These are phyloP conservation scores for Enteromius afrohamiltoni DNA, from an alignment of 2,797 vertebrate species.

Conservation along the genomic window DNA sequence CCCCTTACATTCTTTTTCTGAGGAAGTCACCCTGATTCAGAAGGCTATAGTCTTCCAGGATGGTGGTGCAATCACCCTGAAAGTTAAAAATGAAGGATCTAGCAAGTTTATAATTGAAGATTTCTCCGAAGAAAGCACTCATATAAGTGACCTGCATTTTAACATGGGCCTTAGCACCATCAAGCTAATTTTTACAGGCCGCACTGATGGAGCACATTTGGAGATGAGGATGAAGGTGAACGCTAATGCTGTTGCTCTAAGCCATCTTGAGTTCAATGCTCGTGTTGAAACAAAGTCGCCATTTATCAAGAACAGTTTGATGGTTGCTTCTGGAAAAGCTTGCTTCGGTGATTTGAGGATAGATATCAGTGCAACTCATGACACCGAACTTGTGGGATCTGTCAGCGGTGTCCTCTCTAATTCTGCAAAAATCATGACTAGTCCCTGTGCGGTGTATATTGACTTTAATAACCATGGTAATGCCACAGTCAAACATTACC, in stretches of 20 bases:
- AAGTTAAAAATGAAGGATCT: constrained; percentile 74
- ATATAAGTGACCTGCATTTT: constrained; percentile 74
- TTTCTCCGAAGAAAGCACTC: constrained; percentile 78
- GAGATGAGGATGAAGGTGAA: constrained; percentile 82
- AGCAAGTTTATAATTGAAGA: constrained; percentile 71
- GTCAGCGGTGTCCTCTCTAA: constrained; percentile 83
- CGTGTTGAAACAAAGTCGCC: constrained; percentile 81
- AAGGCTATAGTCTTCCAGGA: constrained; percentile 75
- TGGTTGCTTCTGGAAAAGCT: constrained; percentile 76
- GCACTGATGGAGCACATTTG: constrained; percentile 78
- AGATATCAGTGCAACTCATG: constrained; percentile 81
- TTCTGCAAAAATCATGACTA: constrained; percentile 72
- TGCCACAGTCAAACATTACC: constrained; percentile 79
- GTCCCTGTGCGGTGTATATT: constrained; percentile 74
- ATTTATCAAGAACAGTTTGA: constrained; percentile 80
- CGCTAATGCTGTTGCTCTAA: constrained; percentile 74
- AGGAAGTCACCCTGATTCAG: constrained; percentile 75
- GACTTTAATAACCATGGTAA: constrained; percentile 86
- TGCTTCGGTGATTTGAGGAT: constrained; percentile 76
- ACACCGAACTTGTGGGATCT: constrained; percentile 79
- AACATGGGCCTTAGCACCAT: constrained; percentile 70
- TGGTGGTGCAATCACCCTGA: constrained; percentile 70
- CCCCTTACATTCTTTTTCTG: constrained; percentile 74
- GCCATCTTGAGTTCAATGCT: constrained; percentile 75
- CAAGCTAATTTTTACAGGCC: constrained; percentile 75